Evolutionary conservation across 2,797 vertebrate genomes (phyloP).

Genomic region (Podarcis lilfordi): DNA sequence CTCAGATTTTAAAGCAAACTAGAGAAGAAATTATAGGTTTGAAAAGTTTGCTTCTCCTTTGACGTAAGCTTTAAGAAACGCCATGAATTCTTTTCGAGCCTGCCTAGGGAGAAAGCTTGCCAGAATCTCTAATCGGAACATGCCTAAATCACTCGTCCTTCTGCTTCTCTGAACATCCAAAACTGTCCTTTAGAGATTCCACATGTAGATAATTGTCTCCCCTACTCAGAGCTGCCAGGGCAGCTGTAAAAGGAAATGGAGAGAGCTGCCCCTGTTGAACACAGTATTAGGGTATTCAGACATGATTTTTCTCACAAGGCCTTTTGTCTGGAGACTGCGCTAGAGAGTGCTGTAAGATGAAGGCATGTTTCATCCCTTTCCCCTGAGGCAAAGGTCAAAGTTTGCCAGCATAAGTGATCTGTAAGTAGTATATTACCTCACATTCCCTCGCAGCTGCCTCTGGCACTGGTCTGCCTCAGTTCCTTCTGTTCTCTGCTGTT

Average conservation of each 20-base stretch:
- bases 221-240: neutral
- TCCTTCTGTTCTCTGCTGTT: neutral
- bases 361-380: neutral
- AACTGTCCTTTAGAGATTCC: neutral
- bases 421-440: slow-evolving; percentile 2
- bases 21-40: neutral
- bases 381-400: slow-evolving; percentile 1
- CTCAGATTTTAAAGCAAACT: neutral
- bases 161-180: neutral
- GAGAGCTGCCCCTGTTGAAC: too few relatives aligned
- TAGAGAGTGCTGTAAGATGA: neutral
- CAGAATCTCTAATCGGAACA: neutral
- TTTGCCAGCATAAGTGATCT: slow-evolving; percentile 5
- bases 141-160: neutral
- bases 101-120: neutral
- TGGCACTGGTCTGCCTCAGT: neutral
- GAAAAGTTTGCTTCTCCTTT: neutral
- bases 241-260: neutral
- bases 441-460: neutral
- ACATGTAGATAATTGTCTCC: too few relatives aligned
- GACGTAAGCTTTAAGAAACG: neutral
- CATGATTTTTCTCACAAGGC: neutral
- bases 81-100: neutral
- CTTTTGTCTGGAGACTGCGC: neutral
- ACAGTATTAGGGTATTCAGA: neutral